A percentile compares a stretch with the other conserved stretches of the same genome.
These are phyloP conservation scores for Acanthurus lineatus DNA, from an alignment of 2,797 vertebrate genomes.

Conservation along the genomic window DNA sequence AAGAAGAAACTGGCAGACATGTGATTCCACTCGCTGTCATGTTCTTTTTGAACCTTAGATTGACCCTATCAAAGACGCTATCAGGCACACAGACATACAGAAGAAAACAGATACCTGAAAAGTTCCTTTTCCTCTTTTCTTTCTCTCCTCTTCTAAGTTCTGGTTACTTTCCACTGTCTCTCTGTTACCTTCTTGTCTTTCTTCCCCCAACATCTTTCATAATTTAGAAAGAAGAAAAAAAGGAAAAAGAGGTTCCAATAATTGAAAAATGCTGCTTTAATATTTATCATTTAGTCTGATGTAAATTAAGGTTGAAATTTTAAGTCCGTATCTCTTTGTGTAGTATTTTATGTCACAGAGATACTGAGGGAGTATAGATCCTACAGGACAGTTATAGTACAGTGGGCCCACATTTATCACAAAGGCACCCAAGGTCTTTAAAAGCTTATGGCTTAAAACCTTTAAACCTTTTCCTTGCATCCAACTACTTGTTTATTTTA, in stretches of 20 bases:
- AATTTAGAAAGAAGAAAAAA: no score
- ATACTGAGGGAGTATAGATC: neutral
- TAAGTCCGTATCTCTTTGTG: conserved; percentile 3
- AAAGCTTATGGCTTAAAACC: neutral
- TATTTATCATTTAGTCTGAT: neutral
- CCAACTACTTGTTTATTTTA: neutral
- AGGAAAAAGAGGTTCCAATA: no score
- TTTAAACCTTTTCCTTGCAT: neutral
- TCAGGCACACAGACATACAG: conserved; percentile 16
- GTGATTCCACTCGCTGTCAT: conserved; percentile 27
- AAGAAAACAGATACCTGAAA: conserved; percentile 3
- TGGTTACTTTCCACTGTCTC: neutral
- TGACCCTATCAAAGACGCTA: conserved; percentile 35
- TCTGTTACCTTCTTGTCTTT: neutral
- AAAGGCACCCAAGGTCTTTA: neutral
- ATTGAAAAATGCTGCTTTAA: no score
- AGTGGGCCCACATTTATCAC: neutral
- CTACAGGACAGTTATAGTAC: neutral
- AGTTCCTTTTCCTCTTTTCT: neutral
- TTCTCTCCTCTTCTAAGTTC: neutral
- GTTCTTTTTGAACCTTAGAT: conserved; percentile 24
- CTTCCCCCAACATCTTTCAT: no score
- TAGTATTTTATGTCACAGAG: conserved; percentile 9
- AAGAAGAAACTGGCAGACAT: conserved; percentile 20
- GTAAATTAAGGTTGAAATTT: neutral